A percentile compares a stretch with the other conserved stretches of the same genome.
phyloP scores from a whole-genome alignment of 2,113 vertebrate genomes.

The Aplodontia rufa region DNA sequence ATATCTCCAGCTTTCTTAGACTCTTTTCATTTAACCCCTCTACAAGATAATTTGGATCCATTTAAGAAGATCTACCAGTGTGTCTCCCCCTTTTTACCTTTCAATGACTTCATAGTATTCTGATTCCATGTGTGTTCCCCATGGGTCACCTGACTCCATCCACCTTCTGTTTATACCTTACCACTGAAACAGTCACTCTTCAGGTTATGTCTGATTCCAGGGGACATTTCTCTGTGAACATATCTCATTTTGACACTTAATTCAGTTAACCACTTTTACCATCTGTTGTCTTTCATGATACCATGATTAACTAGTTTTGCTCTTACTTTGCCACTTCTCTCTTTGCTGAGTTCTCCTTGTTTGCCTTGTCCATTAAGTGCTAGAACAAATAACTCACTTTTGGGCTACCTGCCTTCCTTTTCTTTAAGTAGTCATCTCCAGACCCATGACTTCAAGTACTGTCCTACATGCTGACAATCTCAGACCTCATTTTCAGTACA shows the following conservation, averaged over 20 bases:
- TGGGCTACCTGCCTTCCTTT: neutral
- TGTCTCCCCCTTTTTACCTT: neutral
- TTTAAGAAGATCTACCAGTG: neutral
- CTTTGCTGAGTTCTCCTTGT: conserved; percentile 16
- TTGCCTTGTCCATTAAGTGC: conserved; percentile 20
- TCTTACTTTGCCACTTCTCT: neutral
- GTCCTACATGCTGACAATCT: neutral
- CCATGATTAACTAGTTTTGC: neutral
- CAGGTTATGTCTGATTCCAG: neutral
- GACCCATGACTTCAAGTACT: conserved; percentile 16
- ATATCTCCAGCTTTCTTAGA: neutral
- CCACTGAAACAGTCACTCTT: neutral
- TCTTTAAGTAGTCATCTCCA: conserved; percentile 19
- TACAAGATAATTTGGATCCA: neutral
- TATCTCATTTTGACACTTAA: conserved; percentile 21
- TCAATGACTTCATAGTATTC: neutral
- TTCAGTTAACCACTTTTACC: neutral
- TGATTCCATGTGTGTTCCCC: neutral
- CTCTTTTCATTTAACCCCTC: neutral
- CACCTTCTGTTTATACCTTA: conserved; percentile 10
- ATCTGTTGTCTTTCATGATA: conserved; percentile 12
- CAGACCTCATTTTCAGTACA: conserved; percentile 4
- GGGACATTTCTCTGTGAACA: neutral
- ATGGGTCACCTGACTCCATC: neutral
- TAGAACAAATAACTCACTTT: conserved; percentile 15